Conservation (phyloP, 2,113 vertebrate species). For the Cryptotis parvus region DNA sequence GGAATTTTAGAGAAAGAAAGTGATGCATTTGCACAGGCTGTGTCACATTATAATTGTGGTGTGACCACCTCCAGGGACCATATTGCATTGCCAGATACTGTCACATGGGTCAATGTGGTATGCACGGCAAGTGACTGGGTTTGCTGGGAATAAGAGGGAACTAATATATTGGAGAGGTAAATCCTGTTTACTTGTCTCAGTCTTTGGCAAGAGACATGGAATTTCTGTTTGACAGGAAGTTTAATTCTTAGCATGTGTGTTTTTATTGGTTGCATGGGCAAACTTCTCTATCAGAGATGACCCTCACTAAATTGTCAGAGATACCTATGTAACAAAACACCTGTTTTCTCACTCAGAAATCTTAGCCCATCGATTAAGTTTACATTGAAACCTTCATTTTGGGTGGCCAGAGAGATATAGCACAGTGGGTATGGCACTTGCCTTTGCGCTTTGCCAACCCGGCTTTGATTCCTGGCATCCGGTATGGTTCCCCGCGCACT, state of each 20-base stretch:
- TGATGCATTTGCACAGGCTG: not conserved
- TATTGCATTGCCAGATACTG: too few relatives aligned
- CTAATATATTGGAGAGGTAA: not conserved
- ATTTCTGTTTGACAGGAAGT: slow-evolving; percentile 29
- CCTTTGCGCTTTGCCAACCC: too few relatives aligned
- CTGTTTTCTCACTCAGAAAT: slow-evolving; percentile 7
- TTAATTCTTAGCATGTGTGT: not conserved
- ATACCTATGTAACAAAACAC: not conserved
- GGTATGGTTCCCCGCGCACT: too few relatives aligned
- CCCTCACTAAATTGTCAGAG: slow-evolving; percentile 3
- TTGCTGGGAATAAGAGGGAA: not conserved
- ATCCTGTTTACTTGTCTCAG: not conserved
- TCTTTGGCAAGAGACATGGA: not conserved
- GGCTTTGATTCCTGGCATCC: too few relatives aligned
- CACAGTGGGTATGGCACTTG: too few relatives aligned
- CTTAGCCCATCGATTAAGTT: slow-evolving; percentile 15
- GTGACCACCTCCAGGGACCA: too few relatives aligned
- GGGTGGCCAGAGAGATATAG: too few relatives aligned
- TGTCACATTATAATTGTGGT: not conserved
- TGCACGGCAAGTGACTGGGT: not conserved
- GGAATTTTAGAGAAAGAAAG: not conserved
- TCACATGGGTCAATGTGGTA: too few relatives aligned
- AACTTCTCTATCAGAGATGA: not conserved
- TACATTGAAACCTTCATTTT: not conserved
- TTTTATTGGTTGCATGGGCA: slow-evolving; percentile 48